Conservation (phyloP, 1,140 invertebrate genomes). For the Watersipora subatra region DNA sequence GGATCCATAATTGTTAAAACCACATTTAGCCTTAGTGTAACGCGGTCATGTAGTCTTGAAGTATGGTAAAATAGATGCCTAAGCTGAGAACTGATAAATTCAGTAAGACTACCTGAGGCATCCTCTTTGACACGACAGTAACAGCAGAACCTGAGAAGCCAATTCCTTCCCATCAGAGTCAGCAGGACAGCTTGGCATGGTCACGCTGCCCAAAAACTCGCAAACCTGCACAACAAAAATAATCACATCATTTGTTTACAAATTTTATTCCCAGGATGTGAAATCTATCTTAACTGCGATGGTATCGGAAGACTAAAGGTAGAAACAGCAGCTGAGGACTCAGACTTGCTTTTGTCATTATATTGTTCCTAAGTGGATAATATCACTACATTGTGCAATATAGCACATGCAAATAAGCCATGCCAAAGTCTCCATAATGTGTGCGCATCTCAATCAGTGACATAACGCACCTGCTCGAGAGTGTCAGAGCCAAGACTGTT, state of each 20-base stretch:
- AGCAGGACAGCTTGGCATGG: slow-evolving; percentile 43
- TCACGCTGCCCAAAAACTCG: slow-evolving; percentile 46
- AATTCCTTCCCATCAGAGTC: slow-evolving; percentile 43
- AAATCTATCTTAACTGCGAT: not conserved
- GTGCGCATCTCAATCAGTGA: too few species aligned
- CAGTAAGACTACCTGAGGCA: slow-evolving; percentile 44
- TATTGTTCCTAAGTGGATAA: not conserved
- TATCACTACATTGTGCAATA: too few species aligned
- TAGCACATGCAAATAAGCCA: too few species aligned
- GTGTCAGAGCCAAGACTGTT: slow-evolving; percentile 46
- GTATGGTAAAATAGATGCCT: too few species aligned
- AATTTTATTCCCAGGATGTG: not conserved
- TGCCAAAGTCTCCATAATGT: too few species aligned
- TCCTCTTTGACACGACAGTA: slow-evolving; percentile 49
- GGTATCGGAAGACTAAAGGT: not conserved
- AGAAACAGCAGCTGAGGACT: not conserved
- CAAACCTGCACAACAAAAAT: not conserved
- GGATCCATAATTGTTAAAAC: too few species aligned
- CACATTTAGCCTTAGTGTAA: too few species aligned
- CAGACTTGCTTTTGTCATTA: not conserved
- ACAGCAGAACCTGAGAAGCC: slow-evolving; percentile 47
- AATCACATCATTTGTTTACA: not conserved
- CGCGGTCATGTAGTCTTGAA: too few species aligned
- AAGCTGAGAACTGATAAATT: too few species aligned
- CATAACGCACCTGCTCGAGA: slow-evolving; percentile 32